Evolutionary conservation across 2,888 invertebrate species (phyloP).

Genomic region (Andrena bucephala): DNA sequence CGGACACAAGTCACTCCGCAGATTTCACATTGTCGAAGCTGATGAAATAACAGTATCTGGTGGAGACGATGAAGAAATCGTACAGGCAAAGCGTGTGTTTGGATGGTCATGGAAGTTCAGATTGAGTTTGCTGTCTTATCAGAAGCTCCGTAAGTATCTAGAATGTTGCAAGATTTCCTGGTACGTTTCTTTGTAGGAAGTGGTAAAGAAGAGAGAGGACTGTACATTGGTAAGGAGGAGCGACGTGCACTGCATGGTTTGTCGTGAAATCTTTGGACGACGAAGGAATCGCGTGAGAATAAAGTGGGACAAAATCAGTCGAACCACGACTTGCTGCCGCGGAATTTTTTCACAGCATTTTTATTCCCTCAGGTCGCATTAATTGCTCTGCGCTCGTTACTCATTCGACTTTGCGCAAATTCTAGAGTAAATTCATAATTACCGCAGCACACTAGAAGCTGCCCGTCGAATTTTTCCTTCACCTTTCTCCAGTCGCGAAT

Average conservation of each 20-base stretch:
- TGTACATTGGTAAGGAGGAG: no score
- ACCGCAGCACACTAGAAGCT: not conserved
- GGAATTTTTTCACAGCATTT: slow-evolving; percentile 38
- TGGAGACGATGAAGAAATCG: no score
- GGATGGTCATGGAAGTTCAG: no score
- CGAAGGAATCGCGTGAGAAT: slow-evolving; percentile 6
- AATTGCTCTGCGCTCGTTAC: slow-evolving; percentile 56
- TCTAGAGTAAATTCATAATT: slow-evolving; percentile 25
- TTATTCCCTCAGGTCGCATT: slow-evolving; percentile 33
- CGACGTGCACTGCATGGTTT: not conserved
- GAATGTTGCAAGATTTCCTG: no score
- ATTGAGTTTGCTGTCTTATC: no score
- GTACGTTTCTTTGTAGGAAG: not conserved
- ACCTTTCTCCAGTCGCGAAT: not conserved
- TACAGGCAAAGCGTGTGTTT: no score
- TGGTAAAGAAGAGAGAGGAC: not conserved
- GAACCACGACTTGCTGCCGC: slow-evolving; percentile 15
- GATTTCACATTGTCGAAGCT: no score
- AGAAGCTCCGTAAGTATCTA: no score
- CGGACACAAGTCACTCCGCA: no score
- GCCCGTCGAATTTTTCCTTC: not conserved
- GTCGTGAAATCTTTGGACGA: not conserved
- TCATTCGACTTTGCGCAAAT: slow-evolving; percentile 40
- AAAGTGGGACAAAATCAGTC: not conserved
- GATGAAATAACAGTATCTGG: no score